Evolutionary conservation across 2,113 vertebrate species (phyloP).

Genomic region (Leptobrachium ailaonicum): DNA sequence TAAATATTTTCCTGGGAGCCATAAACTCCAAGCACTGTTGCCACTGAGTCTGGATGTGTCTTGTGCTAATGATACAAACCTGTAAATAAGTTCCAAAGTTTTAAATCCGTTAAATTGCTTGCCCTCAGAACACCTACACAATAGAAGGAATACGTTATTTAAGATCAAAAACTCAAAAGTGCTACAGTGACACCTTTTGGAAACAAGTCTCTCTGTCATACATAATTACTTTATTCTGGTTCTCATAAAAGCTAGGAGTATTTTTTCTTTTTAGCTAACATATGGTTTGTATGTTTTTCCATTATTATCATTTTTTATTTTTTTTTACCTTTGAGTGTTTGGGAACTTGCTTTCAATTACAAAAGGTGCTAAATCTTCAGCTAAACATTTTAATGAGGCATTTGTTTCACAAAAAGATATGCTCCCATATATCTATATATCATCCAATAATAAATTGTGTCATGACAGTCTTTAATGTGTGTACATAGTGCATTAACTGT

Average conservation of each 20-base stretch:
- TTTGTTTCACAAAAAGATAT: neutral
- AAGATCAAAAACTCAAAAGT: conserved; percentile 32
- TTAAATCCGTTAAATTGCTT: neutral
- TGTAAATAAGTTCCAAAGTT: neutral
- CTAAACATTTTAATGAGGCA: neutral
- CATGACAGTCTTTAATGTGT: conserved; percentile 68
- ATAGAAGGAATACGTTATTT: neutral
- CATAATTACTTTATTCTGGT: conserved; percentile 50
- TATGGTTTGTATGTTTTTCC: neutral
- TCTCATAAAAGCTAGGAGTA: neutral
- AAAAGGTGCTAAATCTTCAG: neutral
- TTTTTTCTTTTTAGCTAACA: neutral
- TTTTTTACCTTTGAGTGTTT: neutral
- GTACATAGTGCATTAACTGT: conserved; percentile 83
- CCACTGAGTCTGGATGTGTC: neutral
- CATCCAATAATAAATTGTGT: conserved; percentile 74
- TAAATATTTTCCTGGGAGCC: too few species aligned
- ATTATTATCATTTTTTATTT: neutral
- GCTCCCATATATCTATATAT: conserved; percentile 54
- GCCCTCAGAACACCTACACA: neutral
- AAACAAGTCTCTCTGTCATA: conserved; percentile 59
- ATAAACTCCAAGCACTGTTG: too few species aligned
- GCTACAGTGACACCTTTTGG: conserved; percentile 74
- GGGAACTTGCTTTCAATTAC: neutral
- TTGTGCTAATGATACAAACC: neutral